A percentile compares a stretch with the other conserved stretches of the same genome.
These are phyloP conservation scores for Sylvicapra grimmia DNA, from an alignment of 2,113 vertebrate species.

Conservation along the genomic window DNA sequence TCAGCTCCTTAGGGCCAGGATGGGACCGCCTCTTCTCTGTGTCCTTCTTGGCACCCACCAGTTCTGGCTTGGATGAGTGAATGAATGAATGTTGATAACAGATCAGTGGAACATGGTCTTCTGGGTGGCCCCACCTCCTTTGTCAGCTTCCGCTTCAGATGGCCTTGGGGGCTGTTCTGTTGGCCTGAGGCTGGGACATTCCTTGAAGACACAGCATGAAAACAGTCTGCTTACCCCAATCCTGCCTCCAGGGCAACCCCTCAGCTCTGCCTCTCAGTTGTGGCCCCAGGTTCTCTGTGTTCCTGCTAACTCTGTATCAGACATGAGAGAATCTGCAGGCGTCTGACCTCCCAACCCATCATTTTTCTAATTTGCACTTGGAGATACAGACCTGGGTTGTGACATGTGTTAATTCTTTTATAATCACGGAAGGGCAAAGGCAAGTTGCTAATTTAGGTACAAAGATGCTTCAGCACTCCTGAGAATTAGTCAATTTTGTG, in stretches of 20 bases:
- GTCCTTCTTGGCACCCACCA: not conserved
- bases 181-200: not conserved
- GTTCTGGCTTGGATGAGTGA: not conserved
- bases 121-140: not conserved
- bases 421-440: not conserved
- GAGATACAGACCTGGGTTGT: not conserved
- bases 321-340: not conserved
- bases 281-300: not conserved
- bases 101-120: not conserved
- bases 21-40: not conserved
- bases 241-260: not conserved
- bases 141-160: too few species aligned
- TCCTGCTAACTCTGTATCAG: not conserved
- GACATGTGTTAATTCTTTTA: not conserved
- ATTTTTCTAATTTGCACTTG: not conserved
- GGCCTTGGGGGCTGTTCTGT: not conserved
- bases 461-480: not conserved
- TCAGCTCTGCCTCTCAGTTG: not conserved
- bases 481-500: conserved; percentile 40
- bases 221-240: not conserved
- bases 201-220: not conserved
- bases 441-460: not conserved
- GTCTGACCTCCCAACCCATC: not conserved
- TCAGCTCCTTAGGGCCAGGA: not conserved
- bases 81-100: not conserved